Conservation (phyloP, 2,797 vertebrate genomes). For the Sebastes vulpes region DNA sequence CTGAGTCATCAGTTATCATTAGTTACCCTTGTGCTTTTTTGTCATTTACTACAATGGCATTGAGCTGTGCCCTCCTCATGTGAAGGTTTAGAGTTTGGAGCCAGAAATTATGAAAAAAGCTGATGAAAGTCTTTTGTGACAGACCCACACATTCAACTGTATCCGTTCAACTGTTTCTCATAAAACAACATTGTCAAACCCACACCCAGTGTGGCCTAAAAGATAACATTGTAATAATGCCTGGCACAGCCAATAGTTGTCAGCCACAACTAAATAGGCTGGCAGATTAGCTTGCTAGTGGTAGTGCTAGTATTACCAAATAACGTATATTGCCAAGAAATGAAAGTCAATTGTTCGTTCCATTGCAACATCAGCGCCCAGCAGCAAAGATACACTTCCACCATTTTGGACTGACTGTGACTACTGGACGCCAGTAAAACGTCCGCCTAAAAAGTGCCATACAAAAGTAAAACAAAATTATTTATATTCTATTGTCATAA, state of each 20-base stretch:
- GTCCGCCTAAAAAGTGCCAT: too few species aligned
- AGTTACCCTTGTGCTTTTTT: background rate
- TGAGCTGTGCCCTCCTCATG: background rate
- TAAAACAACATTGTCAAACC: background rate
- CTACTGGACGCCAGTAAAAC: too few species aligned
- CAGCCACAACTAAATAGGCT: background rate
- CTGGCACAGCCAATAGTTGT: background rate
- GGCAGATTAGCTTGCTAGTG: background rate
- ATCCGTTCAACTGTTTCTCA: too few species aligned
- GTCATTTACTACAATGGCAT: background rate
- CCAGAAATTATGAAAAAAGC: background rate
- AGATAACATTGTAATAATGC: background rate
- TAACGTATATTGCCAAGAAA: too few species aligned
- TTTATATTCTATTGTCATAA: too few species aligned
- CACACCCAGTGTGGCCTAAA: background rate
- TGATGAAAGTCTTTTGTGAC: background rate
- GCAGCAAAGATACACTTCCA: too few species aligned
- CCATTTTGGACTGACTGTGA: too few species aligned
- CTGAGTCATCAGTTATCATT: background rate
- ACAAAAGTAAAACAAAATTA: too few species aligned
- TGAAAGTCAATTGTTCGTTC: too few species aligned
- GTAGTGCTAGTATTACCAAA: background rate
- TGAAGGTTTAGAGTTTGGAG: background rate
- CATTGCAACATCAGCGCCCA: too few species aligned
- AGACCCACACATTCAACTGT: background rate